These are phyloP conservation scores for Camponotus vicinus DNA, from an alignment of 1,140 invertebrate species.

Conservation along the genomic window DNA sequence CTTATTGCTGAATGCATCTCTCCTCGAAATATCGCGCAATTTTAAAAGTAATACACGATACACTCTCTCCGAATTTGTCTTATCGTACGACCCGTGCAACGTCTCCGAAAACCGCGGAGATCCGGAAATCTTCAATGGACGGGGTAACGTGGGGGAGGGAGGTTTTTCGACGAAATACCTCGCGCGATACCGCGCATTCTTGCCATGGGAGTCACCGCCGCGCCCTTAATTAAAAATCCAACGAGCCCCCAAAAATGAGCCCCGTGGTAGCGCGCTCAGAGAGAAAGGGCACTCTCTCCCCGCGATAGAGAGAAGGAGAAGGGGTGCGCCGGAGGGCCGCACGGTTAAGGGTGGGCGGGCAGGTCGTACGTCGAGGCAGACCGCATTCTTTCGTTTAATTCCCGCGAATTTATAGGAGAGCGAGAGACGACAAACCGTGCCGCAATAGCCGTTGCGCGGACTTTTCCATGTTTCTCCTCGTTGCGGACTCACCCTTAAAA, in stretches of 20 bases:
- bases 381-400: conserved; percentile 87
- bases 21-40: not conserved
- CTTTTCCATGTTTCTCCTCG: conserved; percentile 74
- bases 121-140: not conserved
- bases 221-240: conserved; percentile 87
- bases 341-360: conserved; percentile 78
- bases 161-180: conserved; percentile 76
- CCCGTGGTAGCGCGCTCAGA: conserved; percentile 50
- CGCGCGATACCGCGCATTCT: conserved; percentile 84
- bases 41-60: conserved; percentile 7
- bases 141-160: conserved; percentile 45
- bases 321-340: conserved; percentile 5
- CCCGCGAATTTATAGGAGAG: conserved; percentile 86
- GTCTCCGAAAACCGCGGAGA: not conserved
- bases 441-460: conserved; percentile 70
- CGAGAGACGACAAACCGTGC: conserved; percentile 80
- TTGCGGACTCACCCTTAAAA: conserved; percentile 80
- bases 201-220: conserved; percentile 84
- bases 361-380: conserved; percentile 84
- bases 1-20: not conserved
- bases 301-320: conserved; percentile 50
- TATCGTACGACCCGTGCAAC: not conserved
- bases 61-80: conserved; percentile 11
- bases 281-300: conserved; percentile 35
- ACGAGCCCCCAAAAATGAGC: conserved; percentile 83